A percentile compares a stretch with the other conserved stretches of the same genome.
phyloP scores from a whole-genome alignment of 2,888 invertebrate genomes.

The Eilema caniola region DNA sequence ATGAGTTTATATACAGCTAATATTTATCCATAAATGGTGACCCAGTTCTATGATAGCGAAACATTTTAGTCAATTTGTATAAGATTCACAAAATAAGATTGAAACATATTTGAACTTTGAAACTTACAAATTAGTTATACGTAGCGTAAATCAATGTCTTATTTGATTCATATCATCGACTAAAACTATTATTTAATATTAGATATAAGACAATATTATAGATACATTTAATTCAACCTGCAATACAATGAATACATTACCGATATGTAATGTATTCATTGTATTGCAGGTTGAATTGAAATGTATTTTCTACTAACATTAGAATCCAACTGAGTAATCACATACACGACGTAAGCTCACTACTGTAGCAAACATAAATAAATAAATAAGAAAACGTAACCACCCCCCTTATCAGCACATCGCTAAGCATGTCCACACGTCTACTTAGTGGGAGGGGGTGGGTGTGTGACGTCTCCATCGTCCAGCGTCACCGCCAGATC shows the following conservation, averaged over 20 bases:
- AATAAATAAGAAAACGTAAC: constrained; percentile 59
- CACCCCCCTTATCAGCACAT: constrained; percentile 78
- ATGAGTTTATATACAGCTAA: not conserved
- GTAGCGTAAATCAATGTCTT: not conserved
- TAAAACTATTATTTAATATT: not conserved
- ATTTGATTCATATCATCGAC: not conserved
- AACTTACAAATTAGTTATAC: not conserved
- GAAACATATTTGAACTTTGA: not conserved
- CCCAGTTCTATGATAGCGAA: not conserved
- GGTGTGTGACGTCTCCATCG: constrained; percentile 72
- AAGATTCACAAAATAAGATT: too few species aligned
- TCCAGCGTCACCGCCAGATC: constrained; percentile 81
- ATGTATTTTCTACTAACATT: not conserved
- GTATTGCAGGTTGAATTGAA: too few species aligned
- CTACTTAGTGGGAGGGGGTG: constrained; percentile 58
- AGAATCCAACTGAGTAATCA: constrained; percentile 14
- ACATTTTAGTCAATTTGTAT: too few species aligned
- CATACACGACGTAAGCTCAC: constrained; percentile 30
- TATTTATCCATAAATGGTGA: not conserved
- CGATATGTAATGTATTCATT: too few species aligned
- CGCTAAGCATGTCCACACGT: constrained; percentile 80
- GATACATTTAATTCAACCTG: not conserved
- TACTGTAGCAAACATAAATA: constrained; percentile 46
- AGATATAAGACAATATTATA: not conserved
- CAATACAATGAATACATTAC: not conserved